phyloP scores from a whole-genome alignment of 2,888 invertebrate genomes.

The Lasioglossum zephyrum region DNA sequence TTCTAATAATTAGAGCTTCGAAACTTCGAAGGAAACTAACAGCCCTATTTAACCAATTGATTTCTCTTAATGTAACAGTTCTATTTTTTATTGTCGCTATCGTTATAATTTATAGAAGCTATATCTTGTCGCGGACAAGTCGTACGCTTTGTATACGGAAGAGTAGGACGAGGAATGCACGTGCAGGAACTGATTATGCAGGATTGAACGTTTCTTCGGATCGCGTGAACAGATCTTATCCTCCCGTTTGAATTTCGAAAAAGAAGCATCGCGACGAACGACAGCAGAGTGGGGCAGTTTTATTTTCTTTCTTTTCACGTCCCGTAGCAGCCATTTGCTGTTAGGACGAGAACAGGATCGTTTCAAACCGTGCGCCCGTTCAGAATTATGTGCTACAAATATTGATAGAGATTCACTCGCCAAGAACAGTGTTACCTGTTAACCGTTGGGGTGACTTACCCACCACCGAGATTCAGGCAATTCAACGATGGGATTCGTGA shows the following conservation, averaged over 20 bases:
- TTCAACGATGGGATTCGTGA: slow-evolving; percentile 25
- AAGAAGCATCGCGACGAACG: slow-evolving; percentile 4
- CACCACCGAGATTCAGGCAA: background rate
- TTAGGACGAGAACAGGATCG: slow-evolving; percentile 31
- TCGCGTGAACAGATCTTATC: background rate
- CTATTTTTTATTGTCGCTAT: background rate
- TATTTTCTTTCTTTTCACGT: slow-evolving; percentile 51
- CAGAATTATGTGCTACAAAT: background rate
- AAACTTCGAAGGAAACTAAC: no score
- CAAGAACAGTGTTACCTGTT: background rate
- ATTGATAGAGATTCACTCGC: background rate
- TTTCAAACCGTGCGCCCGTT: background rate
- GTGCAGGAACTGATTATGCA: background rate
- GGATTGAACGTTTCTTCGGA: background rate
- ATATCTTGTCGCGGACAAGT: no score
- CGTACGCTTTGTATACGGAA: background rate
- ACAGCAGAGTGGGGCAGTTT: slow-evolving; percentile 42
- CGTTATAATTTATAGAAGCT: background rate
- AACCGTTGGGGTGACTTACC: background rate
- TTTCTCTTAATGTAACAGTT: background rate
- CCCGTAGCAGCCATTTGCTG: slow-evolving; percentile 41
- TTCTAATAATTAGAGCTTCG: no score
- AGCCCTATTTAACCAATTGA: no score
- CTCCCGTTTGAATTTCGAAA: slow-evolving; percentile 39
- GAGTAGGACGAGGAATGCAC: background rate